Conservation (phyloP, 2,113 vertebrate species). For the Panthera uncia region DNA sequence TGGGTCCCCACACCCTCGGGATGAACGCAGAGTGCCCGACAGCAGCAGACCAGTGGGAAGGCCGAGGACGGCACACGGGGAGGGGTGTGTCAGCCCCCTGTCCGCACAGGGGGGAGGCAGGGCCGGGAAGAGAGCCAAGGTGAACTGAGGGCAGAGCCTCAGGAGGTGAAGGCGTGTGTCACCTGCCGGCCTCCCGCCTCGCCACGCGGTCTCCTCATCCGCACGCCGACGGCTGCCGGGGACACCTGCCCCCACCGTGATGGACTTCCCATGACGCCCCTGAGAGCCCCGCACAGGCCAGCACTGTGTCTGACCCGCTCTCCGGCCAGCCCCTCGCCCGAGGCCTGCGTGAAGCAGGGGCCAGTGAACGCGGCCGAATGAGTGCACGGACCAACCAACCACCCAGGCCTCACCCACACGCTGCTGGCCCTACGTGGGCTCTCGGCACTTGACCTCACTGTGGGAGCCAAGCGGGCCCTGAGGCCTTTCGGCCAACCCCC, state of each 20-base stretch:
- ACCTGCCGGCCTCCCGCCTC: rapidly evolving
- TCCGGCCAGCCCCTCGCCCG: neutral
- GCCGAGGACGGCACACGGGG: neutral
- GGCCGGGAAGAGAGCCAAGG: neutral
- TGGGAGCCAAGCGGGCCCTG: rapidly evolving
- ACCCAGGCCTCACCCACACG: neutral
- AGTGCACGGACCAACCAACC: neutral
- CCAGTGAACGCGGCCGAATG: rapidly evolving
- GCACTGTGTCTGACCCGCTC: too few species aligned
- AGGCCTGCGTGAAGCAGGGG: rapidly evolving
- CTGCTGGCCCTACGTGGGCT: rapidly evolving
- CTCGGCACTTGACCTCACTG: neutral
- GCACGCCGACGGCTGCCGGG: rapidly evolving
- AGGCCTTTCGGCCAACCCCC: neutral
- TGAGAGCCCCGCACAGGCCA: rapidly evolving
- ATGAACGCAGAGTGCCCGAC: rapidly evolving
- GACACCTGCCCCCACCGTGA: neutral
- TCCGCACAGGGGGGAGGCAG: neutral
- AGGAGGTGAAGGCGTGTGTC: rapidly evolving
- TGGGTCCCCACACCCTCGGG: neutral
- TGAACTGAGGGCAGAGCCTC: neutral
- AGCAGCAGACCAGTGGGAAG: neutral
- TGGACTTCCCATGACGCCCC: neutral
- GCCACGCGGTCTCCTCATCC: rapidly evolving
- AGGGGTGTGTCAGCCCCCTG: rapidly evolving